Conservation (phyloP, 2,888 invertebrate species). For the Caenorhabditis doughertyi region DNA sequence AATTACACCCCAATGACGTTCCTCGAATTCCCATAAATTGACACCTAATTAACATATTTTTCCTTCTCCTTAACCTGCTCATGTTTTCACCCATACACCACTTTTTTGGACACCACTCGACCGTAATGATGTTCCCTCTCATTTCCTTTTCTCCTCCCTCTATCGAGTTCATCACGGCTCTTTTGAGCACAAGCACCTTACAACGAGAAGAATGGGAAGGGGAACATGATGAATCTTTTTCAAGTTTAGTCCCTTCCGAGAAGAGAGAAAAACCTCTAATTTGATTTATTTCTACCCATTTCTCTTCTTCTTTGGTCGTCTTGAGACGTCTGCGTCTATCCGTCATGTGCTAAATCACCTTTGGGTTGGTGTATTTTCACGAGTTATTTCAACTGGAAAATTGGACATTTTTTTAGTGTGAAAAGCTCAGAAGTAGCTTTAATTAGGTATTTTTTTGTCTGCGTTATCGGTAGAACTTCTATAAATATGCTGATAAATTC, state of each 20-base stretch:
- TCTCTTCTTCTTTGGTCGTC: background rate
- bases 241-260: background rate
- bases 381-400: background rate
- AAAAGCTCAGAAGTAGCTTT: no score
- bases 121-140: background rate
- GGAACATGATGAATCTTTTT: no score
- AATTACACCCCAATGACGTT: background rate
- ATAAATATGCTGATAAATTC: no score
- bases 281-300: slow-evolving; percentile 24
- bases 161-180: background rate
- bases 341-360: slow-evolving; percentile 3
- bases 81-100: slow-evolving; percentile 14
- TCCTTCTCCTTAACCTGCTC: background rate
- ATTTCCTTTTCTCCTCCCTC: no score
- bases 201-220: no score
- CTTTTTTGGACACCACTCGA: background rate
- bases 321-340: slow-evolving; percentile 8
- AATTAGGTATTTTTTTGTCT: no score
- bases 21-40: slow-evolving; percentile 22
- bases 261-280: slow-evolving; percentile 2
- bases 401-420: background rate
- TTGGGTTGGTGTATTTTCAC: background rate
- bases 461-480: no score
- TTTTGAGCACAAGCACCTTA: background rate
- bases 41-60: slow-evolving; percentile 27